Percentiles rank a stretch among this genome's conserved stretches.
Evolutionary conservation across 2,888 invertebrate species (phyloP).

Genomic region (Epirrhoe alternata): DNA sequence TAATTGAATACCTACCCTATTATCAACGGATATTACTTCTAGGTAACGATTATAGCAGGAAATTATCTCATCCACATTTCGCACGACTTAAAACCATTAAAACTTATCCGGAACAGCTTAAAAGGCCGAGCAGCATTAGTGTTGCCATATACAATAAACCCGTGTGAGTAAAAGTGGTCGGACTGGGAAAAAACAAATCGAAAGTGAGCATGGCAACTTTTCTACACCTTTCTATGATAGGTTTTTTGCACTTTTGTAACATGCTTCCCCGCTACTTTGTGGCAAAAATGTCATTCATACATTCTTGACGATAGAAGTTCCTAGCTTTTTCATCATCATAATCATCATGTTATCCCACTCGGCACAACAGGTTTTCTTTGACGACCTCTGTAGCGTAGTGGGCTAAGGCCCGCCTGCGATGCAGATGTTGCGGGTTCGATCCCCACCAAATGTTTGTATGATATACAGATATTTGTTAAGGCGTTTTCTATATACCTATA

Average conservation of each 20-base stretch:
- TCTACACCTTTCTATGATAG: not conserved
- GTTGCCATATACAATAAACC: conserved; percentile 47
- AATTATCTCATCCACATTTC: conserved; percentile 9
- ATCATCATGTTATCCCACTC: too few relatives aligned
- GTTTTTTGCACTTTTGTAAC: not conserved
- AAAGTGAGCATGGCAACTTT: not conserved
- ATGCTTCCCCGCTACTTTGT: not conserved
- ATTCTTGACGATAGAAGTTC: not conserved
- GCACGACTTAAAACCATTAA: conserved; percentile 7
- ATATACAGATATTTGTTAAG: too few relatives aligned
- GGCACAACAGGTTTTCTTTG: too few relatives aligned
- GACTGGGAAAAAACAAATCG: conserved; percentile 34
- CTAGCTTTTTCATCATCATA: too few relatives aligned
- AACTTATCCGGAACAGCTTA: conserved; percentile 14
- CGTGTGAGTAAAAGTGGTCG: conserved; percentile 52
- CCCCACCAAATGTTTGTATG: too few relatives aligned
- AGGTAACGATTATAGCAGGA: not conserved
- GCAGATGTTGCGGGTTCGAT: too few relatives aligned
- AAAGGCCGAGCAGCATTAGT: conserved; percentile 15
- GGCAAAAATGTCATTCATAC: not conserved
- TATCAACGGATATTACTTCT: not conserved
- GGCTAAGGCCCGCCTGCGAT: too few relatives aligned
- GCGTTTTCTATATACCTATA: too few relatives aligned
- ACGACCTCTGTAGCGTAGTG: too few relatives aligned
- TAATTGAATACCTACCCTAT: too few relatives aligned